These are phyloP conservation scores for Pollenia angustigena DNA, from an alignment of 2,888 invertebrate genomes.

Conservation along the genomic window DNA sequence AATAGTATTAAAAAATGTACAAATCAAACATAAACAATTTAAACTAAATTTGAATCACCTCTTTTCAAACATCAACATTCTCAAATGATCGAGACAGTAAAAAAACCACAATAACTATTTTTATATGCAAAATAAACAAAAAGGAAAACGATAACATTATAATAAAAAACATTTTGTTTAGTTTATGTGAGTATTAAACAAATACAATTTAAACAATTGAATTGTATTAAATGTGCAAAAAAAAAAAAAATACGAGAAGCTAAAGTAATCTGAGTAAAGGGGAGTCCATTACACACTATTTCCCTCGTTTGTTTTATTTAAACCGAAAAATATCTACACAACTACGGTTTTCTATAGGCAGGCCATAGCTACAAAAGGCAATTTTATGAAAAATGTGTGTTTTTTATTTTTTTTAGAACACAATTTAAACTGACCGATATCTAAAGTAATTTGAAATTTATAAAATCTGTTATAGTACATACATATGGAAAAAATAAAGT, in stretches of 20 bases:
- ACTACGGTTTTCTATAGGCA: not conserved
- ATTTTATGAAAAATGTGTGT: not conserved
- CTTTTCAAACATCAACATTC: not conserved
- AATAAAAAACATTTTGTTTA: slow-evolving; percentile 42
- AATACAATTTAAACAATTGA: slow-evolving; percentile 51
- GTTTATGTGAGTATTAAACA: slow-evolving; percentile 40
- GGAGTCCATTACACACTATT: slow-evolving; percentile 35
- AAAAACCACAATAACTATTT: slow-evolving; percentile 20
- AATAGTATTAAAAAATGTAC: not conserved
- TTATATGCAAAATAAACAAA: slow-evolving; percentile 37
- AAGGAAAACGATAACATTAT: slow-evolving; percentile 6
- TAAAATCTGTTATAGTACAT: no score
- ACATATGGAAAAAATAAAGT: no score
- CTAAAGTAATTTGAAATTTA: slow-evolving; percentile 5
- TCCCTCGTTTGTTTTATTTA: slow-evolving; percentile 22
- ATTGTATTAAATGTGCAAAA: slow-evolving; percentile 32
- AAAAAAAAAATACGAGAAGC: not conserved
- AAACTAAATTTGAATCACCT: slow-evolving; percentile 15
- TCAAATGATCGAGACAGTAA: slow-evolving; percentile 20
- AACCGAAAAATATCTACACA: slow-evolving; percentile 14
- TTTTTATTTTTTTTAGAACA: slow-evolving; percentile 18
- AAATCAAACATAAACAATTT: slow-evolving; percentile 5
- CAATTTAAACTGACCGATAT: slow-evolving; percentile 22
- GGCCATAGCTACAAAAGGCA: not conserved
- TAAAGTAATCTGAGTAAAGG: slow-evolving; percentile 28